Evolutionary conservation across 1,140 invertebrate species (phyloP), one percentile per base, ranked within the genome.

Genomic region (Kradibia gibbosae): DNA sequence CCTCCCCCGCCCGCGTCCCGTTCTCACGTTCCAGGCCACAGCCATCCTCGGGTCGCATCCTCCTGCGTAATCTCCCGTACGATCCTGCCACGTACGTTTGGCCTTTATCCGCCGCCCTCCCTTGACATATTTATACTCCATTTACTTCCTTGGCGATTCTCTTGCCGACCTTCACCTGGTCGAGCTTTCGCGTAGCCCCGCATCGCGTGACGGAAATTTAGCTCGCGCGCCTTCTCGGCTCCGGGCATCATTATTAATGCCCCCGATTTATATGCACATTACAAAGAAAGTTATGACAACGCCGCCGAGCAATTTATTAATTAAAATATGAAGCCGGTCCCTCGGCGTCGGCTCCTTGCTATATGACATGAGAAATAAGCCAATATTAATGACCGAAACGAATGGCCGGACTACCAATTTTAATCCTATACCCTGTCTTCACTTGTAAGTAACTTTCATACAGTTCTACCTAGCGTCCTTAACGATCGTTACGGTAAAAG

Each of bases 11-110:
- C 25, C 34, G 13, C 70, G 36, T 28, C 31, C 1, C 15, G 73
- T 75, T 75, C 73, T 75, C 73, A 75, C 73, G 73, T 77, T 65
- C 39, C 55, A 48, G 25, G 13, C 50, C 28, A 50, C n/a, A 28
- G 15, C n/a, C n/a, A n/a, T 11, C 39, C 22, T n/a, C 25, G 13
- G 48, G 25, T 36, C 72, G 39, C 50, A 71, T 74, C 72, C 25
- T 48, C 42, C 50, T 39, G 5, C 36, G 60, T 62, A 36, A 62
- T 34, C 34, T 67, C 1, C 17, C 34, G 20, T 3, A 39, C 39
- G 22, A 42, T 7, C 28, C 1, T 45, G 31, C 45, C 45, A 48
- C 45, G 45, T 48, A 48, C 45, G 45, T 10, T 48, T 17, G 45
- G 8, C 17, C 17, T 17, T 10, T 17, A 48, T 10, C 45, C 45